Conservation (phyloP, 92 coral and sea anemone genomes). For the Zoanthus sociatus region DNA sequence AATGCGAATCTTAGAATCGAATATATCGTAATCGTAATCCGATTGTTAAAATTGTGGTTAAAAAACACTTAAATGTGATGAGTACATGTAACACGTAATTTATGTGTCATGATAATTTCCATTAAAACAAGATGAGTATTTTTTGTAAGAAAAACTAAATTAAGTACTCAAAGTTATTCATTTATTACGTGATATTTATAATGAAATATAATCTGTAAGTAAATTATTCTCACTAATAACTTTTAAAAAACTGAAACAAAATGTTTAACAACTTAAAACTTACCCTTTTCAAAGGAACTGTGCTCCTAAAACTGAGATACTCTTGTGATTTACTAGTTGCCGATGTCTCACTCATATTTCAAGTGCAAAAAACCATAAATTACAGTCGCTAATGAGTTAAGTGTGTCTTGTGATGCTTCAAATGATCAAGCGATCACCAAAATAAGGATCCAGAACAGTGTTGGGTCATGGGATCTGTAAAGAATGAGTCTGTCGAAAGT, state of each 20-base stretch:
- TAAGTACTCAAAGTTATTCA: background rate
- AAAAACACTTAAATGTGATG: too few relatives aligned
- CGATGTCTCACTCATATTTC: constrained; percentile 61
- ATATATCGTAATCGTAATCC: too few relatives aligned
- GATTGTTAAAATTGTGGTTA: too few relatives aligned
- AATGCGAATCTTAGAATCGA: too few relatives aligned
- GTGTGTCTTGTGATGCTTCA: background rate
- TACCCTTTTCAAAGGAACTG: constrained; percentile 93
- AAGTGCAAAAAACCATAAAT: background rate
- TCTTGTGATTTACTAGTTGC: constrained; percentile 93
- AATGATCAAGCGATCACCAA: background rate
- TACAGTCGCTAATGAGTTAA: background rate
- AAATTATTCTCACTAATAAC: background rate
- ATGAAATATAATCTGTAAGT: background rate
- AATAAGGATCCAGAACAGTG: background rate
- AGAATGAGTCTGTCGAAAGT: background rate
- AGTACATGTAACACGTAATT: too few relatives aligned
- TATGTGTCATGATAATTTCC: too few relatives aligned
- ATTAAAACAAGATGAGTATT: too few relatives aligned
- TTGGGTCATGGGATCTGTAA: background rate
- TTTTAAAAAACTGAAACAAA: background rate
- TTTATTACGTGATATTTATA: too few relatives aligned
- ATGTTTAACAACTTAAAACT: constrained; percentile 45
- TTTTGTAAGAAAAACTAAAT: background rate
- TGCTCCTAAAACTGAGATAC: constrained; percentile 91